Base-by-base conservation (phyloP, 1,140 invertebrate genomes). In the Limonius californicus region DNA sequence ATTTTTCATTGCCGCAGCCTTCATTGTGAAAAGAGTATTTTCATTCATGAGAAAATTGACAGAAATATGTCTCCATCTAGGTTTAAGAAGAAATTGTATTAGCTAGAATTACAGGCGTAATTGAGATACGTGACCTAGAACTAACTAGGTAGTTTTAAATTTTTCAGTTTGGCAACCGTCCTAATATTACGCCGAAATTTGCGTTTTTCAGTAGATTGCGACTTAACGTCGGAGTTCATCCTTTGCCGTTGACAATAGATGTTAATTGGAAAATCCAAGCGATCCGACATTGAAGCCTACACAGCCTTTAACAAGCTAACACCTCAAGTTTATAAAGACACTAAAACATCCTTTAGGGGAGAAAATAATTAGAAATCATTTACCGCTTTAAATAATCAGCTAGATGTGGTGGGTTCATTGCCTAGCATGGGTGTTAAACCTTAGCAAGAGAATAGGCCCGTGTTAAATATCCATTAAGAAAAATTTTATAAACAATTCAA, bases 161-260 rank as follows among this genome's bases (percentile, higher is more conserved):
- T 50, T 6, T 50, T 50, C 15, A 18, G 16, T 50, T 50, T 50
- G 23, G 45, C 45, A 50, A 50, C 45, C 45, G 45, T 50, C 45
- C 45, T 50, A 50, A 50, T 19, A 21, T 50, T 50, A 50, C 16
- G 16, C 16, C 6, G n/a, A 50, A 50, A 18, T 18, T 50, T 50
- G 15, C 45, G 3, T 21, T 19, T 4, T 50, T 50, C 2, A 18
- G 8, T 3, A 4, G 2, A 18, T 18, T 50, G n/a, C 14, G 2
- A 50, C 16, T 50, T 50, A 21, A 18, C 45, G 45, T 50, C 3
- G 23, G 16, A 45, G 19, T 16, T 18, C 45, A 21, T 18, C 15
- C 7, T 50, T 6, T 12, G 14, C 2, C 8, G 35, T 39, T 39
- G 35, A n/a, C 7, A 39, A 14, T n/a, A 39, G n/a, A 39, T 39